Base-by-base conservation (phyloP, 2,113 vertebrate genomes). In the Microtus montanus region DNA sequence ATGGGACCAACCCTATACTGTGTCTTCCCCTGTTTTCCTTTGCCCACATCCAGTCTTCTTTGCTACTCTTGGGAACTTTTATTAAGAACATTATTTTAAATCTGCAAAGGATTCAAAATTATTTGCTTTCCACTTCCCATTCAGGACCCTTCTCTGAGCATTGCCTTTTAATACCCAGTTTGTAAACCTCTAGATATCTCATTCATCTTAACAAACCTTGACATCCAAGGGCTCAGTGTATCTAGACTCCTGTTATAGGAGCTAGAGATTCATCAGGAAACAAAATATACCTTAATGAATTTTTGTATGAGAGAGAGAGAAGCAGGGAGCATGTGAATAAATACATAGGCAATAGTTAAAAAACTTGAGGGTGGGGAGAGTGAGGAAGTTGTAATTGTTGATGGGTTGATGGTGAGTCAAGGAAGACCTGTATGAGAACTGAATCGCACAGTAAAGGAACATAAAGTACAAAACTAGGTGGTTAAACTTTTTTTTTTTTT, bases 161-260 rank as follows among this genome's bases (percentile, higher is more conserved):
- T 85, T 63, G 35, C 26, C 8, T 91, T 94, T 49, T 64, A 73
- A 73, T 11, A 78, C n/a, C 38, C 7, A 66, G 17, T 70, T 33
- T 14, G 75, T 77, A 68, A 78, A 90, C 74, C 85, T 89, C 66
- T 73, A 64, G 91, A 70, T 71, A 74, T 61, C 35, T 87, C 74
- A 78, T 26, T n/a, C n/a, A 66, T 66, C 52, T 58, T 84, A 49
- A 49, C 80, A 71, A 78, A 90, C 24, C 26, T 93, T 74, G 38
- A 78, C 2, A 38, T 28, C 11, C 38, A 77, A 47, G 7, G 73
- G 38, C 9, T 82, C 41, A 70, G 7, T 80, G 41, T 85, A 4
- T 13, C n/a, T 15, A 86, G 47, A 49, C 9, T 90, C 35, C 38
- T 90, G 9, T 78, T 89, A 20, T 64, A 30, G 41, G n/a, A 82